Base-by-base conservation (phyloP, 2,113 vertebrate species). In the Paradoxurus hermaphroditus region DNA sequence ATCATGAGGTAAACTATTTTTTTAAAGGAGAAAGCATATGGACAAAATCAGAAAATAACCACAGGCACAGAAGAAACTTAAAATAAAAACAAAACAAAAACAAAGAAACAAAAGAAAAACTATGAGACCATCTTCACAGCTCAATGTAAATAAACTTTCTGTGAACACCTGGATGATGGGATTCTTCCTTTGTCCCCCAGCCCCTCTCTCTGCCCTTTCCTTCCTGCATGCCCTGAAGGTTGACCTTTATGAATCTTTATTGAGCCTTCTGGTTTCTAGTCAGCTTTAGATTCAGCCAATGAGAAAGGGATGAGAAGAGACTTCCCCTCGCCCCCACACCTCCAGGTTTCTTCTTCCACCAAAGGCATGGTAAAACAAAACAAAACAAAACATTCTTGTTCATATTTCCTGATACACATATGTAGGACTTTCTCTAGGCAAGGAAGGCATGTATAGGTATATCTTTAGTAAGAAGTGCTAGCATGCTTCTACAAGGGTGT, bases 251-350 rank as follows among this genome's bases (percentile, higher is more conserved):
- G 39, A 14, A 75, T 0, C 39, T 75, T 44, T 73, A 29, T 73
- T 25, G 29, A 44, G 39, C 25, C 39, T 25, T 41, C 13, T 44
- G 39, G 72, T 7, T 44, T 29, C 39, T 13, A 16, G 39, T 44
- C 39, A 39, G 25, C 44, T 75, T 75, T 41, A 75, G 36, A 13
- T 44, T 44, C 72, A 75, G 72, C 27, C 72, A 75, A 29, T 44
- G 72, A 27, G 25, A 44, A 75, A 44, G 1, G 13, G 25, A 16
- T 44, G 6, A 73, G 39, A 75, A 44, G 39, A 75, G 25, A 44
- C 23, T 27, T 4, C 14, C 7, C 2, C 7, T 1, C 19, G 21
- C 36, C 4, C 6, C 49, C 49, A 2, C 49, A 12, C 49, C 53
- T 18, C 56, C 56, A 27, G 39, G 41, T 16, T 39, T 73, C 23